Conservation (phyloP, 2,113 vertebrate genomes). For the Syrrhaptes paradoxus region DNA sequence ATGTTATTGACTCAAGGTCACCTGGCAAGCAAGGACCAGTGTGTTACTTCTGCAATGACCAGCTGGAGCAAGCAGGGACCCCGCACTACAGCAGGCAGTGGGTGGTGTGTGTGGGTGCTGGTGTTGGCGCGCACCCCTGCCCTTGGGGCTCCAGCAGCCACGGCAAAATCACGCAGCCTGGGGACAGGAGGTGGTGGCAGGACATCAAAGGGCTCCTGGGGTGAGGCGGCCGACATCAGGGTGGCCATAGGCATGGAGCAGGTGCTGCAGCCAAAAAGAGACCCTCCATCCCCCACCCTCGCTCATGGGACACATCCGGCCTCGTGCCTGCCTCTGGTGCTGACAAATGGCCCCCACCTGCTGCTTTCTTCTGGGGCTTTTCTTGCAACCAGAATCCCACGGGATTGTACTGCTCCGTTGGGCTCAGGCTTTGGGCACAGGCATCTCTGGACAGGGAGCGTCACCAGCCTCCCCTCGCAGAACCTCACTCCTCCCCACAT, state of each 20-base stretch:
- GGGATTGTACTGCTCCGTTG: rapidly evolving
- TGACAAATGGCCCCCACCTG: neutral
- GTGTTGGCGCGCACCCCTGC: neutral
- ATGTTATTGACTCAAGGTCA: neutral
- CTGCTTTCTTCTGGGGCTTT: neutral
- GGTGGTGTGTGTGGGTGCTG: neutral
- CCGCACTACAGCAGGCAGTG: rapidly evolving
- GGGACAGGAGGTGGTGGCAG: neutral
- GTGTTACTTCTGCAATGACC: neutral
- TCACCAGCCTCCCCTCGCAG: neutral
- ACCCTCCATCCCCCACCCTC: neutral
- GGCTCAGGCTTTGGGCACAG: neutral
- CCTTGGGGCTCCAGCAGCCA: neutral
- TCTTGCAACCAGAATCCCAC: rapidly evolving
- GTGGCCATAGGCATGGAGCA: neutral
- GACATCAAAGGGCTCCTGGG: neutral
- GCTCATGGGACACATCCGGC: rapidly evolving
- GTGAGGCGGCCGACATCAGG: neutral
- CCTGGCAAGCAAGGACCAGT: neutral
- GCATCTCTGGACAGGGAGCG: neutral
- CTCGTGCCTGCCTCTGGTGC: rapidly evolving
- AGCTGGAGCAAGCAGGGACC: neutral
- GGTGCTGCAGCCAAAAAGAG: neutral
- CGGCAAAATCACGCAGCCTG: rapidly evolving
- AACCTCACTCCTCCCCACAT: neutral